Percentiles rank a stretch among this genome's conserved stretches.
Conservation (phyloP, 2,797 vertebrate species). For the Cottoperca gobio region DNA sequence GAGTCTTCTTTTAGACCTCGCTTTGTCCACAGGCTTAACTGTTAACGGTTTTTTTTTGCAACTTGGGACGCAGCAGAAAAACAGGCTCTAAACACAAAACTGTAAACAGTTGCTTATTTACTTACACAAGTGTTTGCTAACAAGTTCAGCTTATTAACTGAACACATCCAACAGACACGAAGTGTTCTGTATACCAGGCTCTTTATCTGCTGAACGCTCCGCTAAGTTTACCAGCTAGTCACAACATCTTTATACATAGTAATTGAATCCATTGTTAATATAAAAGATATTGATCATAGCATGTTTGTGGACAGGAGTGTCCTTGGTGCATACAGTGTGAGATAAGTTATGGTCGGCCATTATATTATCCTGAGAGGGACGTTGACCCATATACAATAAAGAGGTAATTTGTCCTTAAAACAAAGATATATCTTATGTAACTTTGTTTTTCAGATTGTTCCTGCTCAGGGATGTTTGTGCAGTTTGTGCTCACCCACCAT, state of each 20-base stretch:
- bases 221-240: no score
- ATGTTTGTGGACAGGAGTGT: neutral
- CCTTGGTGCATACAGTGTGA: neutral
- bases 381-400: no score
- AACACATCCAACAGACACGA: no score
- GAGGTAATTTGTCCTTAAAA: neutral
- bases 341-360: neutral
- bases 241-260: neutral
- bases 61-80: neutral
- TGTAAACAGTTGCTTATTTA: no score
- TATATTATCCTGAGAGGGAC: neutral
- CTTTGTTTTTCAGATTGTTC: conserved; percentile 10
- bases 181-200: no score
- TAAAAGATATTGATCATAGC: no score
- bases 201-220: no score
- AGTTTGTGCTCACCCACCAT: conserved; percentile 29
- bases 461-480: neutral
- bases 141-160: no score
- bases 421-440: conserved; percentile 4
- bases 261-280: neutral
- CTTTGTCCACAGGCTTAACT: neutral
- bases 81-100: neutral
- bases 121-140: no score
- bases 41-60: neutral
- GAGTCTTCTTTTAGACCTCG: no score